A percentile compares a stretch with the other conserved stretches of the same genome.
phyloP scores from a whole-genome alignment of 2,113 vertebrate genomes.

The Myodes glareolus region DNA sequence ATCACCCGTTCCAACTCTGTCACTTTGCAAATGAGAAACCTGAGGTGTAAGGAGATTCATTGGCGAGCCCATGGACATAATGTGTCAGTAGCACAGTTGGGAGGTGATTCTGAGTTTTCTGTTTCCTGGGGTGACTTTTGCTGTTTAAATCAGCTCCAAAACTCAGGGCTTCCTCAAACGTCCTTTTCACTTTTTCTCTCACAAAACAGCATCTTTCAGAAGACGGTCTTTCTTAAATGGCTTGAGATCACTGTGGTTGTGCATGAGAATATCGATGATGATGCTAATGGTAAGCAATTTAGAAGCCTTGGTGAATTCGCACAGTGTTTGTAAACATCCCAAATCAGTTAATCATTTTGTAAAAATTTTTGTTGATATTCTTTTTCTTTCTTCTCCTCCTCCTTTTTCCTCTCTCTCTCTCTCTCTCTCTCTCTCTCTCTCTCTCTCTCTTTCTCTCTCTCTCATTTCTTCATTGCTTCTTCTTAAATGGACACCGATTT shows the following conservation, averaged over 20 bases:
- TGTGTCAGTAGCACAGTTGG: not conserved
- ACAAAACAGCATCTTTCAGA: not conserved
- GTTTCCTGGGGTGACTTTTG: not conserved
- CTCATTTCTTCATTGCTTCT: not conserved
- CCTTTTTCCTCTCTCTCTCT: too few relatives aligned
- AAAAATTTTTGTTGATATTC: too few relatives aligned
- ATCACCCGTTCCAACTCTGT: constrained; percentile 51
- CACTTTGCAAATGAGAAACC: constrained; percentile 45
- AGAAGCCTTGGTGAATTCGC: not conserved
- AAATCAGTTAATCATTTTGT: not conserved
- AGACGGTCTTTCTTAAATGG: not conserved
- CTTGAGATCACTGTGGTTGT: not conserved
- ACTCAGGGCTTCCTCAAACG: not conserved
- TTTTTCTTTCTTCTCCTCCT: not conserved
- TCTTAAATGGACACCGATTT: not conserved
- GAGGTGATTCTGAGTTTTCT: not conserved
- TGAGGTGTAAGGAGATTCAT: constrained; percentile 17
- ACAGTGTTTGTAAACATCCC: not conserved
- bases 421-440: not conserved
- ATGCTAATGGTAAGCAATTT: not conserved
- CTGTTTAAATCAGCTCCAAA: not conserved
- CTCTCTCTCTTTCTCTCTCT: not conserved
- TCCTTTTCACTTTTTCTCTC: not conserved
- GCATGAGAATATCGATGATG: not conserved
- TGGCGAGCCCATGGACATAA: not conserved